A percentile compares a stretch with the other conserved stretches of the same genome.
Evolutionary conservation across 2,797 vertebrate species (phyloP).

Genomic region (Emys orbicularis): DNA sequence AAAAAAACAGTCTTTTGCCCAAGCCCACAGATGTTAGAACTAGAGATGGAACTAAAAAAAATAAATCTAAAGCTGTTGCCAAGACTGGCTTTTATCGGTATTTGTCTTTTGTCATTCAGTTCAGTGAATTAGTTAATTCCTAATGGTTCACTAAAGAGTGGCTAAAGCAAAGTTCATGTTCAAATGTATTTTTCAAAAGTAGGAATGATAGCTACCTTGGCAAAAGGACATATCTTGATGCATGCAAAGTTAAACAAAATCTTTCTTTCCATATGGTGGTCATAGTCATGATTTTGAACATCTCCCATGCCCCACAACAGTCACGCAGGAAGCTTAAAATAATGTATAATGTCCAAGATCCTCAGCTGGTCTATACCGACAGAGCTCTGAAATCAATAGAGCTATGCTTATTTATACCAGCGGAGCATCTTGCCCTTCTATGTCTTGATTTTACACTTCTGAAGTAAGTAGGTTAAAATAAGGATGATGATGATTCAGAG

Average conservation of each 20-base stretch:
- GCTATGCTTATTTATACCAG: background rate
- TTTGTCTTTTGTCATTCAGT: conserved; percentile 34
- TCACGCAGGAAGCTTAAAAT: background rate
- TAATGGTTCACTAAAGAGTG: conserved; percentile 28
- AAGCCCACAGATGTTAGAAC: conserved; percentile 12
- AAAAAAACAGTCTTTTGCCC: background rate
- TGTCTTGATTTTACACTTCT: background rate
- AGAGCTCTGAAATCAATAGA: background rate
- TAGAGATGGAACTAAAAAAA: conserved; percentile 4
- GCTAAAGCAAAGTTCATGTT: background rate
- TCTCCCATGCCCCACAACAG: background rate
- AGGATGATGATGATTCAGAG: background rate
- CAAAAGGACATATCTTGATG: background rate
- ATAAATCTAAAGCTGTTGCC: background rate
- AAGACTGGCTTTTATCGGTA: conserved; percentile 50
- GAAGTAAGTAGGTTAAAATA: background rate
- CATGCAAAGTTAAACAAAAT: background rate
- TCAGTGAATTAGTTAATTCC: conserved; percentile 40
- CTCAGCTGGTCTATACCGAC: background rate
- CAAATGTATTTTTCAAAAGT: background rate
- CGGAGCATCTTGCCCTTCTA: background rate
- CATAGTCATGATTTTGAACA: background rate
- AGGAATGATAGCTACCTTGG: background rate
- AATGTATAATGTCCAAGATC: background rate
- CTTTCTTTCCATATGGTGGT: background rate